Percentiles rank a stretch among this genome's conserved stretches.
Conservation (phyloP, 1,140 invertebrate genomes). For the Anoplolepis gracilipes region DNA sequence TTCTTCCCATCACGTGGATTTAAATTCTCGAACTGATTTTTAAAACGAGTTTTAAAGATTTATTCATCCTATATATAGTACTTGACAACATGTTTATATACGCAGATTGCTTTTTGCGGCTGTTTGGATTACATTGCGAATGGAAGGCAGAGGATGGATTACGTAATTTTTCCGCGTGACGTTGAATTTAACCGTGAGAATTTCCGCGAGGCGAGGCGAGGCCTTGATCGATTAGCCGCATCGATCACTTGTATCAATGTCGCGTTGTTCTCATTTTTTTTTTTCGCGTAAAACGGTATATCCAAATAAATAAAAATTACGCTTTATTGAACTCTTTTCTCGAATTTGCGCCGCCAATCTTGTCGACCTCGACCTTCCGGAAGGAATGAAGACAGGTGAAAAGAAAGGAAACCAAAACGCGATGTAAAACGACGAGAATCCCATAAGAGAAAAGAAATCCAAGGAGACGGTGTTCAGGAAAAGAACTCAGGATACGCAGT, state of each 20-base stretch:
- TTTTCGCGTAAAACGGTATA: constrained; percentile 7
- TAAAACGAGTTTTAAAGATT: not conserved
- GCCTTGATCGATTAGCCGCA: constrained; percentile 68
- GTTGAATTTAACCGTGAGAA: constrained; percentile 59
- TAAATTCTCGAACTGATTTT: not conserved
- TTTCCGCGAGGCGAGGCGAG: constrained; percentile 70
- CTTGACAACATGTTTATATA: not conserved
- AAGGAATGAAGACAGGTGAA: constrained; percentile 58
- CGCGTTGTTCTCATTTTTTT: constrained; percentile 13
- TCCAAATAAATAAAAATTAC: not conserved
- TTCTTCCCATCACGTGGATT: not conserved
- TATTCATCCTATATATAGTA: not conserved
- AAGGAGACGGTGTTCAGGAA: constrained; percentile 50
- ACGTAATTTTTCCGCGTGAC: constrained; percentile 60
- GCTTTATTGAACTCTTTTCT: constrained; percentile 8
- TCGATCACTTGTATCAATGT: constrained; percentile 56
- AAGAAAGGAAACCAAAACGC: constrained; percentile 35
- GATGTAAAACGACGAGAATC: constrained; percentile 27
- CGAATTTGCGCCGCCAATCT: constrained; percentile 18
- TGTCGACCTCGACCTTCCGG: constrained; percentile 59
- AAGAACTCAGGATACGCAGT: constrained; percentile 40
- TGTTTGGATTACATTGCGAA: not conserved
- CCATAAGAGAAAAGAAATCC: constrained; percentile 44
- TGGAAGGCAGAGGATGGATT: constrained; percentile 27
- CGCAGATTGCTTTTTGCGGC: constrained; percentile 14